Evolutionary conservation across 2,888 invertebrate species (phyloP).

Genomic region (Elmis aenea): DNA sequence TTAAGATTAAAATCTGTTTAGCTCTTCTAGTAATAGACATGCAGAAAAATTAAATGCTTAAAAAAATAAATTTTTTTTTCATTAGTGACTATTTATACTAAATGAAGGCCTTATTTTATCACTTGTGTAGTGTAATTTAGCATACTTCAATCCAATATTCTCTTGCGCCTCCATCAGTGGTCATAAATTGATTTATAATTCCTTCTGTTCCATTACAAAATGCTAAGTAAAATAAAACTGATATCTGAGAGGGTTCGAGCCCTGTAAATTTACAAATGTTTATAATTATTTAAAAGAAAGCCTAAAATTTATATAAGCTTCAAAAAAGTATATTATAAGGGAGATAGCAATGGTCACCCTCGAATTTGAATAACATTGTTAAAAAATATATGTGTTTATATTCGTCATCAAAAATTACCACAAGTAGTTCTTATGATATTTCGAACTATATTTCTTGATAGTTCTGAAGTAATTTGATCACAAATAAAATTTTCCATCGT

Average conservation of each 20-base stretch:
- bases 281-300: conserved; percentile 2
- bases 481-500: conserved; percentile 30
- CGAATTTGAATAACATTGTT: too few relatives aligned
- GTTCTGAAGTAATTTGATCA: conserved; percentile 17
- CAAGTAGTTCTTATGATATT: conserved; percentile 27
- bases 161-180: conserved; percentile 19
- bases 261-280: conserved; percentile 24
- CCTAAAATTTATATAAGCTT: too few relatives aligned
- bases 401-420: conserved; percentile 24
- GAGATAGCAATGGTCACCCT: too few relatives aligned
- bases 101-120: too few relatives aligned
- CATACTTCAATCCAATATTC: conserved; percentile 26
- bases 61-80: too few relatives aligned
- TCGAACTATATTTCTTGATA: conserved; percentile 22
- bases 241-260: conserved; percentile 26
- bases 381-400: too few relatives aligned
- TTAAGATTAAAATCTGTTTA: too few relatives aligned
- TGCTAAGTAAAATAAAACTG: conserved; percentile 32
- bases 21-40: too few relatives aligned
- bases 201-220: conserved; percentile 30
- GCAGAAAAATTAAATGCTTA: too few relatives aligned
- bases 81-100: too few relatives aligned
- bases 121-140: too few relatives aligned
- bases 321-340: too few relatives aligned
- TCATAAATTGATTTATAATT: conserved; percentile 17